Evolutionary conservation across 2,888 invertebrate genomes (phyloP), one percentile per base, ranked within the genome.

Genomic region (Drosophila neotestacea): DNA sequence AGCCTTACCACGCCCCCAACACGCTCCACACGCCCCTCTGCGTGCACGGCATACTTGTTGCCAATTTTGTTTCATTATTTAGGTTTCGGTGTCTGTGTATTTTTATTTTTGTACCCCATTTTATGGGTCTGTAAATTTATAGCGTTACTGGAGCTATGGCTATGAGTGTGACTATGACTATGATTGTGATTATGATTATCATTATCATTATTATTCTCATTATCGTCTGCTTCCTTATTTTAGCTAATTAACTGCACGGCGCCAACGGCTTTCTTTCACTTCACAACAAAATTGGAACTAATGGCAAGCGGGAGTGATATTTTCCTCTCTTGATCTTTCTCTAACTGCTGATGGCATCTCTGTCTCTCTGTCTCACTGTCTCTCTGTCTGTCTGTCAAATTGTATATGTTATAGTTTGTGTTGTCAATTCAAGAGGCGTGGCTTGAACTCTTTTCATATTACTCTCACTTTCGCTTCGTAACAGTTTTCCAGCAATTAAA

Each of bases 191-290:
- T 42, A 7, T 41, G 34, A 61, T 38, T 55, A 42, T 36, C 16
- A 56, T 50, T 80, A 32, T 32, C 7, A 32, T 39, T 82, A 79
- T 85, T 61, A 85, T 88, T 85, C 84, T 72, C 70, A 69, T 78
- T 70, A 69, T 65, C 62, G 76, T 78, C 79, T 70, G 87, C 89
- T 85, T 88, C 85, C 88, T 85, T 81, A 84, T 86, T 88, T 88
- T 51, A 56, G 75, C 79, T 79, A 77, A 84, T 85, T 83, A 81
- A 83, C 72, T 69, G 70, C 70, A 71, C 63, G 63, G 80, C 77
- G 56, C 63, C 73, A 70, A 36, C 51, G 65, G 68, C 84, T 83
- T 67, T 61, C 61, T 71, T 81, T 77, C 74, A 58, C 76, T 75
- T 41, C 5, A 27, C 27, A 9, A 13, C 55, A 27, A 69, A 79